phyloP scores from a whole-genome alignment of 1,140 invertebrate genomes.

The Teleogryllus occipitalis region DNA sequence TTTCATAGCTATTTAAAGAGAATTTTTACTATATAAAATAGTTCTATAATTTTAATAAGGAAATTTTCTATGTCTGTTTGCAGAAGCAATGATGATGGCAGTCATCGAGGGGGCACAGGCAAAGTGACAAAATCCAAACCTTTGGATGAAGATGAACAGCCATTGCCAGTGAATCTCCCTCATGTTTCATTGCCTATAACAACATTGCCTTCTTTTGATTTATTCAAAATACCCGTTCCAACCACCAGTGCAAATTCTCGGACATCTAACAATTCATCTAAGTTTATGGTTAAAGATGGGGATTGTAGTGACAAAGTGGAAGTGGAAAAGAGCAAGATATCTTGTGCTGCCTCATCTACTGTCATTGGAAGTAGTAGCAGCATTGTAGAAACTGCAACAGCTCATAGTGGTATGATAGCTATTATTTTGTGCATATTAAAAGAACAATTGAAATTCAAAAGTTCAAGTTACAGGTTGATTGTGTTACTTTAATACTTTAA shows the following conservation, averaged over 20 bases:
- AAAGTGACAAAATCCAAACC: background rate
- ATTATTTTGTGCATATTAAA: background rate
- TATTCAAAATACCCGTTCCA: background rate
- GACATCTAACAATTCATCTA: background rate
- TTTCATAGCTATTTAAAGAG: too few relatives aligned
- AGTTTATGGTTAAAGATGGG: background rate
- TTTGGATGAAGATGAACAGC: conserved; percentile 11
- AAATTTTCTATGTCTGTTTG: background rate
- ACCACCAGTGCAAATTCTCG: background rate
- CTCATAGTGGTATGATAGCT: background rate
- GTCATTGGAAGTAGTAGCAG: background rate
- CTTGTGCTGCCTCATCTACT: background rate
- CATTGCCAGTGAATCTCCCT: conserved; percentile 19
- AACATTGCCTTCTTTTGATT: conserved; percentile 23
- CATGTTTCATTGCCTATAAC: conserved; percentile 20
- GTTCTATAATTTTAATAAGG: background rate
- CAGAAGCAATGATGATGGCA: background rate
- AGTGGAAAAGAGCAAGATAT: background rate
- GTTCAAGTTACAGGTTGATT: too few relatives aligned
- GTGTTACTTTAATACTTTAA: too few relatives aligned
- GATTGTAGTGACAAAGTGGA: background rate
- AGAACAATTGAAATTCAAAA: background rate
- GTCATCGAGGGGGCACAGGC: background rate
- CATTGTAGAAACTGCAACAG: background rate
- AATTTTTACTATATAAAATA: too few relatives aligned